Percentiles rank a stretch among this genome's conserved stretches.
Conservation (phyloP, 1,140 invertebrate species). For the Drosophila nigrodunni region DNA sequence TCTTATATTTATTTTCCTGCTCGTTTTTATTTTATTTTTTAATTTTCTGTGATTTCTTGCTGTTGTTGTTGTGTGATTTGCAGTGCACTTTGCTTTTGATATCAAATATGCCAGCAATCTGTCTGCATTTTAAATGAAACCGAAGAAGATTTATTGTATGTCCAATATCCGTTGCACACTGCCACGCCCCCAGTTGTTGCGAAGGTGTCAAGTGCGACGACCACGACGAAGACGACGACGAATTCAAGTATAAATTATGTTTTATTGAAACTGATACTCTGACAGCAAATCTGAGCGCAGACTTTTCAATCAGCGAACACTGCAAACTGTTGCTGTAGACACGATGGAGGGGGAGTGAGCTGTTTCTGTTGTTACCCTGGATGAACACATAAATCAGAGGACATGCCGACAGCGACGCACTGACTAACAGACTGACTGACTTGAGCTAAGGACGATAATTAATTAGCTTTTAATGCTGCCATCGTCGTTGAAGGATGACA, state of each 20-base stretch:
- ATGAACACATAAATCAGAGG: constrained; percentile 61
- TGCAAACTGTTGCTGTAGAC: constrained; percentile 48
- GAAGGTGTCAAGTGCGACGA: constrained; percentile 66
- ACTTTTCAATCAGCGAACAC: constrained; percentile 71
- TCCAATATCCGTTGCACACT: constrained; percentile 18
- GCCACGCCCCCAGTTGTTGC: neutral
- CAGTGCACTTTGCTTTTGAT: constrained; percentile 45
- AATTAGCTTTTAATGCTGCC: constrained; percentile 81
- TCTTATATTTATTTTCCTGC: neutral
- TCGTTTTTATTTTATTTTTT: neutral
- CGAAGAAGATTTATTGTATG: constrained; percentile 77
- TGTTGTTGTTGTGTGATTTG: constrained; percentile 30
- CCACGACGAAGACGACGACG: constrained; percentile 5
- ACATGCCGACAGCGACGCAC: constrained; percentile 37
- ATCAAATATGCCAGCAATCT: constrained; percentile 77
- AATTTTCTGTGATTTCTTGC: neutral
- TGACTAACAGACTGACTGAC: constrained; percentile 61
- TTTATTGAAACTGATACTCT: constrained; percentile 75
- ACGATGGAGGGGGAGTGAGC: neutral
- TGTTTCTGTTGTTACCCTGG: constrained; percentile 17
- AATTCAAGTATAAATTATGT: constrained; percentile 70
- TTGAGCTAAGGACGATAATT: constrained; percentile 75
- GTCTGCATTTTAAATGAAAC: constrained; percentile 76
- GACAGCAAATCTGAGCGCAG: constrained; percentile 54
- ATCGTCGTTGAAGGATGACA: constrained; percentile 16